Conservation (phyloP, 2,113 vertebrate genomes). For the Cavia aperea region DNA sequence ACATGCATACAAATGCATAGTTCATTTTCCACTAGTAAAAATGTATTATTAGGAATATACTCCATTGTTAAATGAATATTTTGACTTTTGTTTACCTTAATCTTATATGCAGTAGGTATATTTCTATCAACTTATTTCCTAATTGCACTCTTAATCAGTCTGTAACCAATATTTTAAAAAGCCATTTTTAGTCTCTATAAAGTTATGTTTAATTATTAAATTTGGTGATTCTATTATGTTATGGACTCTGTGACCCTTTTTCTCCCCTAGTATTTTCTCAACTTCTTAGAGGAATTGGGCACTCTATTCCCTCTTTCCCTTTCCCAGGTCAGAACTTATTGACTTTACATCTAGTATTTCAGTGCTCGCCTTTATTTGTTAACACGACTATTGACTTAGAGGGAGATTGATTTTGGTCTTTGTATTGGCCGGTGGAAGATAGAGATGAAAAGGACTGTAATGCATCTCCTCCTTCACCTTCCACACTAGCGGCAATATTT, state of each 20-base stretch:
- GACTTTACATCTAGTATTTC: constrained; percentile 31
- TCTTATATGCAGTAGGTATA: constrained; percentile 9
- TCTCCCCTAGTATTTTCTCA: constrained; percentile 11
- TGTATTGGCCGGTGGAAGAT: constrained; percentile 20
- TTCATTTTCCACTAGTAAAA: constrained; percentile 36
- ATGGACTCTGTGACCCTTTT: background rate
- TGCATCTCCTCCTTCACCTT: background rate
- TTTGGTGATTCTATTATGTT: background rate
- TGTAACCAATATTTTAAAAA: background rate
- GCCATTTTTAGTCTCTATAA: background rate
- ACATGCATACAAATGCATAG: background rate
- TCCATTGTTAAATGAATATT: background rate
- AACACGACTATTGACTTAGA: constrained; percentile 40
- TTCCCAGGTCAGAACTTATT: constrained; percentile 23
- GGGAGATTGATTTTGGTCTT: constrained; percentile 27
- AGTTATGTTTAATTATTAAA: background rate
- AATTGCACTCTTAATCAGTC: background rate
- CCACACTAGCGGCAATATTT: background rate
- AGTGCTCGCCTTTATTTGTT: constrained; percentile 38
- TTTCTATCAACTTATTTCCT: constrained; percentile 24
- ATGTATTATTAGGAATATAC: background rate
- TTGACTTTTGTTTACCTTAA: background rate
- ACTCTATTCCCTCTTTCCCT: background rate
- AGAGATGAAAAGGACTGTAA: constrained; percentile 17
- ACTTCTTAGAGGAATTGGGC: background rate